Conservation (phyloP, 2,797 vertebrate genomes). For the Tangara arthus region DNA sequence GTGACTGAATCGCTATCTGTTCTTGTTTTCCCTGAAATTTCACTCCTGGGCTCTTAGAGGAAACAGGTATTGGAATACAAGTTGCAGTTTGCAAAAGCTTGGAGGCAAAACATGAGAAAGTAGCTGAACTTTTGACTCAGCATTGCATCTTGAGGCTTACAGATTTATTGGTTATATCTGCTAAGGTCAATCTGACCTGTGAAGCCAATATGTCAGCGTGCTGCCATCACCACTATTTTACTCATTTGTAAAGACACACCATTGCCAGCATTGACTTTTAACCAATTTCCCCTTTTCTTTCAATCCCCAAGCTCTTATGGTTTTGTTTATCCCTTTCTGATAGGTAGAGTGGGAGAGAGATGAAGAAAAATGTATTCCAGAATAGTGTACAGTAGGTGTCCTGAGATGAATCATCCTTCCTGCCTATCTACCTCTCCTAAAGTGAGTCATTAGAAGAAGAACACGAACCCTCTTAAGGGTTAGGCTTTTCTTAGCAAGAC, state of each 20-base stretch:
- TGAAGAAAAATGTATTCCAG: slow-evolving; percentile 58
- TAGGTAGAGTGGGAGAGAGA: slow-evolving; percentile 62
- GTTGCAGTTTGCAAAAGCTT: neutral
- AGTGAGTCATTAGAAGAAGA: slow-evolving; percentile 68
- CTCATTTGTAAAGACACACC: neutral
- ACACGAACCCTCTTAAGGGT: slow-evolving; percentile 32
- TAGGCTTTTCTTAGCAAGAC: slow-evolving; percentile 63
- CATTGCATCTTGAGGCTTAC: neutral
- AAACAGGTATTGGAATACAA: neutral
- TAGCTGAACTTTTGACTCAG: neutral
- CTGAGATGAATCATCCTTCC: slow-evolving; percentile 58
- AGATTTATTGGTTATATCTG: neutral
- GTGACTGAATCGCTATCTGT: neutral
- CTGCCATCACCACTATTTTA: neutral
- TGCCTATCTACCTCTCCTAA: slow-evolving; percentile 57
- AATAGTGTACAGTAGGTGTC: slow-evolving; percentile 68
- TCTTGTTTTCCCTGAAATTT: slow-evolving; percentile 9
- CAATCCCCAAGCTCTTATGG: neutral
- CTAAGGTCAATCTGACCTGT: neutral
- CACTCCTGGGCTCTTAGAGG: neutral
- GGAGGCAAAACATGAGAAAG: neutral
- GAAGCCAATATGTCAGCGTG: neutral
- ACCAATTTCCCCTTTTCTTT: neutral
- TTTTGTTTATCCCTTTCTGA: slow-evolving; percentile 54
- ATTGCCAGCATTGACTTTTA: neutral